A percentile compares a stretch with the other conserved stretches of the same genome.
Evolutionary conservation across 2,113 vertebrate species (phyloP).

Genomic region (Takifugu flavidus): DNA sequence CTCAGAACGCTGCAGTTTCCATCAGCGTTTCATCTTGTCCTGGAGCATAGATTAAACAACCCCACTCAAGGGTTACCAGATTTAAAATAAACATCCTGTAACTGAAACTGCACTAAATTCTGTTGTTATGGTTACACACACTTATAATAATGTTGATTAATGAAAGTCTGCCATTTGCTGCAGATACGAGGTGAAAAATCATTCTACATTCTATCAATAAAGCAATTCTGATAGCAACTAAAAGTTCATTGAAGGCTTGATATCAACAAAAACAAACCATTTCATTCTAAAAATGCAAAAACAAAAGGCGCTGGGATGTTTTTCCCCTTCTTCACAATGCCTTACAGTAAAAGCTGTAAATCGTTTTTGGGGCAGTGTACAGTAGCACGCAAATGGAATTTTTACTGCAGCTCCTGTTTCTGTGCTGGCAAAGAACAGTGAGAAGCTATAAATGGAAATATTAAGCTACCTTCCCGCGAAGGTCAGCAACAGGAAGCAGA

Average conservation of each 20-base stretch:
- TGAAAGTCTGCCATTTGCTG: conserved; percentile 10
- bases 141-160: neutral
- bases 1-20: neutral
- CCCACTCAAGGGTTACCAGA: too few relatives aligned
- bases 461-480: conserved; percentile 31
- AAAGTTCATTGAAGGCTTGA: conserved; percentile 3
- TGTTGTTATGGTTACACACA: conserved; percentile 16
- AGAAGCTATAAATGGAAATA: conserved; percentile 34
- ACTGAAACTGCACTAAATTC: neutral
- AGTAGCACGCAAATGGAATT: conserved; percentile 7
- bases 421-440: conserved; percentile 12
- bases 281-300: conserved; percentile 7
- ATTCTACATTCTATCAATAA: too few relatives aligned
- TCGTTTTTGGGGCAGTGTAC: conserved; percentile 16
- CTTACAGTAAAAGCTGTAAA: conserved; percentile 36
- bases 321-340: conserved; percentile 14
- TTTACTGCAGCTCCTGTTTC: conserved; percentile 9
- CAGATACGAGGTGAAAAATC: neutral
- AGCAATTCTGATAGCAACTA: conserved; percentile 4
- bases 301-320: neutral
- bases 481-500: conserved; percentile 15
- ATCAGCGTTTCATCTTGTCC: too few relatives aligned
- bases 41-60: too few relatives aligned
- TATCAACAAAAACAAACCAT: conserved; percentile 15
- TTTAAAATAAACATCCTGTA: neutral